Percentiles rank a stretch among this genome's conserved stretches.
These are phyloP conservation scores for Coranthus polyacanthus DNA, from an alignment of 2,797 vertebrate species.

Conservation along the genomic window DNA sequence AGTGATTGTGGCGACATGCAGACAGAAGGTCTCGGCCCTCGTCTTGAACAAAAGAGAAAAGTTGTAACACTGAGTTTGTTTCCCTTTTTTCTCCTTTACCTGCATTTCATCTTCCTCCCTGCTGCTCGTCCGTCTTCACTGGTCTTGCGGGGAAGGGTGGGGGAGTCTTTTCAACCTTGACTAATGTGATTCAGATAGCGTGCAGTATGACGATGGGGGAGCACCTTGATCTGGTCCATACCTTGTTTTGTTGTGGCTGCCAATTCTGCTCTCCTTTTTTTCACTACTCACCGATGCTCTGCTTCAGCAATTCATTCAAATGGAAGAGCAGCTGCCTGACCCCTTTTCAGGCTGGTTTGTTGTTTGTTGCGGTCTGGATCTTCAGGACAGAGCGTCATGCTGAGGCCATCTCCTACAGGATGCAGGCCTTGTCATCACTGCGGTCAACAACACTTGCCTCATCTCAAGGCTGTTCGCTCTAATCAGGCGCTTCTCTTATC, in stretches of 20 bases:
- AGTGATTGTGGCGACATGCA: conserved; percentile 50
- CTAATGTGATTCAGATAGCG: conserved; percentile 78
- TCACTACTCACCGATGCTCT: conserved; percentile 36
- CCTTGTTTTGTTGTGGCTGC: conserved; percentile 66
- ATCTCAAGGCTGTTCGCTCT: conserved; percentile 35
- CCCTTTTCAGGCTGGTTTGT: conserved; percentile 46
- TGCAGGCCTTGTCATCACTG: conserved; percentile 38
- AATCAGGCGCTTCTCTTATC: conserved; percentile 68
- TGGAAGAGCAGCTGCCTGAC: conserved; percentile 73
- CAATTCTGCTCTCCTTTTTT: conserved; percentile 40
- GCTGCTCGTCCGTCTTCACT: conserved; percentile 71
- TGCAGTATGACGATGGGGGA: conserved; percentile 71
- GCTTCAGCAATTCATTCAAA: conserved; percentile 59
- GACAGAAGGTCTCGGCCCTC: conserved; percentile 53
- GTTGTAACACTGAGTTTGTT: conserved; percentile 47
- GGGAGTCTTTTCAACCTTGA: conserved; percentile 72
- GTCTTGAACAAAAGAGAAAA: conserved; percentile 49
- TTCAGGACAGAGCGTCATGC: conserved; percentile 38
- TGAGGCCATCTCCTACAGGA: conserved; percentile 61
- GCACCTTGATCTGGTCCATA: conserved; percentile 74
- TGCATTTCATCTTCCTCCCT: conserved; percentile 70
- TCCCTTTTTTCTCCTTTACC: conserved; percentile 52
- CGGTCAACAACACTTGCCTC: conserved; percentile 55
- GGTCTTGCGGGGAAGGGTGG: conserved; percentile 48
- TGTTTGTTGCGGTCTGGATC: conserved; percentile 41